phyloP scores from a whole-genome alignment of 2,113 vertebrate genomes.

The Theropithecus gelada region DNA sequence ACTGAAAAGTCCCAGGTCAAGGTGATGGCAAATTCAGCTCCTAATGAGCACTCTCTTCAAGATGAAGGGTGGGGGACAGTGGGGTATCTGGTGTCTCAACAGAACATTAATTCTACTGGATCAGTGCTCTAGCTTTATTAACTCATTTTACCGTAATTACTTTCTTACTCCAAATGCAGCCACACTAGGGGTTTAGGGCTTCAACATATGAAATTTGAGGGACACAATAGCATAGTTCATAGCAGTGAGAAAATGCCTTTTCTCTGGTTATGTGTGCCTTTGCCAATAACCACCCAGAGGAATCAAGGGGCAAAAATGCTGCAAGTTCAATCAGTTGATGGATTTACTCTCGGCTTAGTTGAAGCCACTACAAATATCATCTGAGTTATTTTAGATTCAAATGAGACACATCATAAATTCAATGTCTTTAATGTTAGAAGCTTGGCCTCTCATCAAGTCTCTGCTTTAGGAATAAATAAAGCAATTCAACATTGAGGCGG shows the following conservation, averaged over 20 bases:
- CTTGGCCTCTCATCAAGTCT: not conserved
- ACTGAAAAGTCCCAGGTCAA: not conserved
- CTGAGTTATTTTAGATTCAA: not conserved
- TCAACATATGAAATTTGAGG: rapidly evolving
- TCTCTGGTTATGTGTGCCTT: not conserved
- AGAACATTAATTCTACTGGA: not conserved
- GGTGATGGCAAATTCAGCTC: not conserved
- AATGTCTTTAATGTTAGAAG: not conserved
- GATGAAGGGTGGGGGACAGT: not conserved
- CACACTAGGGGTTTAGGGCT: not conserved
- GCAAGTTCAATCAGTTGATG: not conserved
- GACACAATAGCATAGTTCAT: not conserved
- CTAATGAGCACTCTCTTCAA: not conserved
- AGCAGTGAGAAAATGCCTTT: not conserved
- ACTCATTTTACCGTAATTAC: not conserved
- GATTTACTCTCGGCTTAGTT: not conserved
- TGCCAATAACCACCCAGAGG: not conserved
- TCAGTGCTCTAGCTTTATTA: not conserved
- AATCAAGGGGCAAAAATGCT: not conserved
- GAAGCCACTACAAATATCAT: not conserved
- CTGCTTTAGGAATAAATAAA: not conserved
- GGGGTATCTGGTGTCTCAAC: not conserved
- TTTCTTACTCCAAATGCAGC: not conserved
- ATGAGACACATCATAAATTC: not conserved
- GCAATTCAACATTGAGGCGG: not conserved